Evolutionary conservation across 2,113 vertebrate genomes (phyloP), one percentile per base, ranked within the genome.

Genomic region (Indicator maculatus): DNA sequence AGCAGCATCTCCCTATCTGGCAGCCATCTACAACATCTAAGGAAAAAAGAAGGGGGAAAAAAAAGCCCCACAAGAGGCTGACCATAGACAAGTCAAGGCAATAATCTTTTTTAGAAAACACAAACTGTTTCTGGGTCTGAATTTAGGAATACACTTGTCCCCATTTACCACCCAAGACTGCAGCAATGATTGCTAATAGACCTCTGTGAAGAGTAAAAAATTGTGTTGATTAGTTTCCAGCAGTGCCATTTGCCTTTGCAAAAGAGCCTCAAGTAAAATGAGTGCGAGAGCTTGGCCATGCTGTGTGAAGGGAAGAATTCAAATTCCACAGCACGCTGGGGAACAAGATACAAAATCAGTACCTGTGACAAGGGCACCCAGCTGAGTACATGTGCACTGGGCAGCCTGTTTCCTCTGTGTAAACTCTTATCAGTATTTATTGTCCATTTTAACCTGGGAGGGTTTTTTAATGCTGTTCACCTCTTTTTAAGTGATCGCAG

Each of bases 171-270:
- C 75, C 82, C 3, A 6, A 64, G 79, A 96, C 24, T 50, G 16
- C 73, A 85, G 89, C 96, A 91, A 90, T 91, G 94, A 96, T 93
- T 97, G 93, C 90, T 94, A 96, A 95, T 83, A 96, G 79, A 93
- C 83, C 79, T 96, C 88, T 82, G 71, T 80, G 86, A 96, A 95
- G 93, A 96, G 91, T 88, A 91, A 96, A 96, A 96, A 96, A 96
- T 96, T 93, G 95, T 8, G 13, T 95, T 97, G 97, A 97, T 97
- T 96, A 93, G 95, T 86, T 96, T 97, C 97, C 97, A 96, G 94
- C 96, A 96, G 95, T 60, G 96, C 79, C 90, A 96, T 90, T 96
- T 91, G 90, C 95, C 79, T 96, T 95, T 94, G 73, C 81, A 93
- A 95, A 95, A 94, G 64, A 91, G 91, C 93, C 89, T 91, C 50